Conservation (phyloP, 1,140 invertebrate species). For the Aricia agestis region DNA sequence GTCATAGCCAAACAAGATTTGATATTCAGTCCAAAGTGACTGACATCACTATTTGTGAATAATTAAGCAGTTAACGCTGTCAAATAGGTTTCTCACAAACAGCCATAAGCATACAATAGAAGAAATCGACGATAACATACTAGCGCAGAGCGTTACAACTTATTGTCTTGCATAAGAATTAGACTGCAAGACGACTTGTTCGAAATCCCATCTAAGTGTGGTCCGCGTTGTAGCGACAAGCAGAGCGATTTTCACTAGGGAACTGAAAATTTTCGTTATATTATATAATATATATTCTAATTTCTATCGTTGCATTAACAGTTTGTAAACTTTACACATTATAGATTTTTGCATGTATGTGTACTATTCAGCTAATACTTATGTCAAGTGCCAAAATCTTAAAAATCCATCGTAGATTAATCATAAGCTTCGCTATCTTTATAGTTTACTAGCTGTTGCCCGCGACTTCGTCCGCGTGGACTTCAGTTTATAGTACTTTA, state of each 20-base stretch:
- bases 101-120: conserved; percentile 46
- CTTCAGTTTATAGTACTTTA: no score
- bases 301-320: no score
- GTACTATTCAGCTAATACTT: no score
- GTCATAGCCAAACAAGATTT: background rate
- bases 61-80: conserved; percentile 11
- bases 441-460: no score
- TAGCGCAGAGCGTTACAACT: conserved; percentile 33
- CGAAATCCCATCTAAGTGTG: conserved; percentile 29
- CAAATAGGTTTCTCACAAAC: conserved; percentile 34
- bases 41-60: background rate
- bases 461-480: no score
- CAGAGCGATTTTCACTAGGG: background rate
- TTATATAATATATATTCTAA: no score
- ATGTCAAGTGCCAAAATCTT: no score
- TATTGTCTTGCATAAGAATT: conserved; percentile 43
- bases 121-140: conserved; percentile 17
- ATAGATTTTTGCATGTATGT: no score
- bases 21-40: background rate
- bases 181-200: conserved; percentile 34
- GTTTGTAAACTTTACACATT: no score
- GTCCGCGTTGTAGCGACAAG: conserved; percentile 17
- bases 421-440: no score
- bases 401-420: no score
- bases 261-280: no score